Conservation (phyloP, 2,888 invertebrate genomes). For the Panopea generosa region DNA sequence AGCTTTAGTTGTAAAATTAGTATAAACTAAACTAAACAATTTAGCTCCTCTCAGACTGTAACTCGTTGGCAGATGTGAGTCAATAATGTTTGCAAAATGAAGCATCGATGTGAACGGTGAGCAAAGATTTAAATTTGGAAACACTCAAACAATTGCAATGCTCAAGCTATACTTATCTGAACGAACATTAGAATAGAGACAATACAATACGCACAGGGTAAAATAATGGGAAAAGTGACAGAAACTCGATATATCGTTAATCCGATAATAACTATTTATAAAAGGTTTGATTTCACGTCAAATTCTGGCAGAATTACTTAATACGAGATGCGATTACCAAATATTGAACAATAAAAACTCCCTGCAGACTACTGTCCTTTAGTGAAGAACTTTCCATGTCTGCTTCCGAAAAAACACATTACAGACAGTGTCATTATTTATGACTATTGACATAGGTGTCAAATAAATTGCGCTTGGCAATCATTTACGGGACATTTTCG, state of each 20-base stretch:
- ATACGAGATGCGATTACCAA: neutral
- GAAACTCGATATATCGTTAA: slow-evolving; percentile 1
- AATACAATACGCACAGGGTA: too few species aligned
- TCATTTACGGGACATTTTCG: neutral
- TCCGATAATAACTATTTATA: neutral
- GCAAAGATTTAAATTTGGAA: too few species aligned
- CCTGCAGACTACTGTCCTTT: neutral
- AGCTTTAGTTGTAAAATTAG: too few species aligned
- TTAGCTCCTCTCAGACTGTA: too few species aligned
- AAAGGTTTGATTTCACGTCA: neutral
- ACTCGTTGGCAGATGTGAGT: too few species aligned
- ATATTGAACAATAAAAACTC: neutral
- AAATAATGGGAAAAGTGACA: slow-evolving; percentile 3
- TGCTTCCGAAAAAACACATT: neutral
- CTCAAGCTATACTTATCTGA: too few species aligned
- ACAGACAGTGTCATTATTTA: slow-evolving; percentile 4
- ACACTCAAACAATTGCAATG: too few species aligned
- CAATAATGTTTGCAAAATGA: too few species aligned
- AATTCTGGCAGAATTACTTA: neutral
- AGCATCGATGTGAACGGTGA: too few species aligned
- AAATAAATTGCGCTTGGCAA: neutral
- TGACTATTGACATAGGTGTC: slow-evolving; percentile 8
- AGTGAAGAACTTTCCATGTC: neutral
- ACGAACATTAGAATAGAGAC: too few species aligned
- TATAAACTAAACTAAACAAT: too few species aligned